phyloP scores from a whole-genome alignment of 2,797 vertebrate species.

The Galago senegalensis region DNA sequence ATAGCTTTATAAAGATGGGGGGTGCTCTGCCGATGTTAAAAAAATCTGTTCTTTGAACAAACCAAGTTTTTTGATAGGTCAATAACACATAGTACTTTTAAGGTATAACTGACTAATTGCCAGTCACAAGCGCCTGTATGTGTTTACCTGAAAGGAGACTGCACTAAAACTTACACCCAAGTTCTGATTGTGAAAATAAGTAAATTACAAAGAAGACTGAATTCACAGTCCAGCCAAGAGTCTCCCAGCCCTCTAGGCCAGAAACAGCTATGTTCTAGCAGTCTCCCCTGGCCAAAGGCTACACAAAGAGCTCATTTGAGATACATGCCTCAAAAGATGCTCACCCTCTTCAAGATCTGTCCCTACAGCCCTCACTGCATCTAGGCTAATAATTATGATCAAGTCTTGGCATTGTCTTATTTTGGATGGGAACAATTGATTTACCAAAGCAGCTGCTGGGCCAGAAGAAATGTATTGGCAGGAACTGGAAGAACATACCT shows the following conservation, averaged over 20 bases:
- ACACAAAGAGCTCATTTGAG: background rate
- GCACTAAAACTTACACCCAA: background rate
- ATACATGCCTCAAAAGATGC: background rate
- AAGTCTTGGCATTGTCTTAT: background rate
- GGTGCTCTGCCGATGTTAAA: no score
- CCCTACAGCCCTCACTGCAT: background rate
- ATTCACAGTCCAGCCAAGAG: background rate
- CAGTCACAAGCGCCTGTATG: background rate
- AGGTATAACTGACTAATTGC: background rate
- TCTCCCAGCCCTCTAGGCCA: background rate
- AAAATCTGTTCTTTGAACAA: no score
- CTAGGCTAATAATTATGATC: background rate
- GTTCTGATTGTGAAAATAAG: background rate
- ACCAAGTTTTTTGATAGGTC: no score
- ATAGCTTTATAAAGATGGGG: no score
- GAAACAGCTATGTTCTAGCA: background rate
- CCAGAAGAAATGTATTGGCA: background rate
- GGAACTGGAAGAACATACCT: slow-evolving; percentile 4
- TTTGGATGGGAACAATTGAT: background rate
- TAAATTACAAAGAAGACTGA: background rate
- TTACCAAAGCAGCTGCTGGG: background rate
- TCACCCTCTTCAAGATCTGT: background rate
- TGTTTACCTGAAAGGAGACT: background rate
- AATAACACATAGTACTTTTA: background rate
- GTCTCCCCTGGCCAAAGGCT: background rate